Percentiles rank a stretch among this genome's conserved stretches.
Evolutionary conservation across 2,797 vertebrate species (phyloP).

Genomic region (Gymnothorax reevesii): DNA sequence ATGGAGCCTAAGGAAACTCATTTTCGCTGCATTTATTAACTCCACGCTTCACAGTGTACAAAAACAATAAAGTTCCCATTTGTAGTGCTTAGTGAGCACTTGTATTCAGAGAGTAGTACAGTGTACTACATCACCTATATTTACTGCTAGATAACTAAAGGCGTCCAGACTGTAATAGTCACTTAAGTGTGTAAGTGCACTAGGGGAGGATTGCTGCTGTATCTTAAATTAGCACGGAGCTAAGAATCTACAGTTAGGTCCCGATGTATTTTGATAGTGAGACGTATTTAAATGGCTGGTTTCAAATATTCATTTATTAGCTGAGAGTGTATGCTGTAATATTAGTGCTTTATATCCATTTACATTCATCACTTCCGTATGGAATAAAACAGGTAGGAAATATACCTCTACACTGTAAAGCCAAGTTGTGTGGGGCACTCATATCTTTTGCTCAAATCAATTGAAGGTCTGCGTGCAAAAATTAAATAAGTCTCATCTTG

Average conservation of each 20-base stretch:
- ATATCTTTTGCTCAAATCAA: too few species aligned
- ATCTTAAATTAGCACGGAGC: not conserved
- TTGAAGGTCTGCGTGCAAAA: too few species aligned
- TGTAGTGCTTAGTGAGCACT: not conserved
- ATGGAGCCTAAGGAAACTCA: not conserved
- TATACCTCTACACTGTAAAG: too few species aligned
- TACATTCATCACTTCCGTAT: too few species aligned
- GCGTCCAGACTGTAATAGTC: not conserved
- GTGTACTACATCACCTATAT: not conserved
- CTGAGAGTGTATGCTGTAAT: too few species aligned
- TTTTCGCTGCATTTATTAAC: slow-evolving; percentile 1
- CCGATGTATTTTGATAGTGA: too few species aligned
- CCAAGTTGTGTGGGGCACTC: too few species aligned
- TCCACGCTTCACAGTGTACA: not conserved
- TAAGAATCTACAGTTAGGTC: not conserved
- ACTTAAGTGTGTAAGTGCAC: not conserved
- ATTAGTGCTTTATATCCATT: too few species aligned
- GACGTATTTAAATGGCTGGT: too few species aligned
- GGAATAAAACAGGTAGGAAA: too few species aligned
- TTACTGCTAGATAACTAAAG: not conserved
- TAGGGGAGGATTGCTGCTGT: not conserved
- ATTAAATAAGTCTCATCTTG: too few species aligned
- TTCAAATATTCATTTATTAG: too few species aligned
- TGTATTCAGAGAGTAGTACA: not conserved
- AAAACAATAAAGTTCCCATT: slow-evolving; percentile 1